Percentiles rank a stretch among this genome's conserved stretches.
Evolutionary conservation across 2,888 invertebrate species (phyloP).

Genomic region (Neoscelio sp.): DNA sequence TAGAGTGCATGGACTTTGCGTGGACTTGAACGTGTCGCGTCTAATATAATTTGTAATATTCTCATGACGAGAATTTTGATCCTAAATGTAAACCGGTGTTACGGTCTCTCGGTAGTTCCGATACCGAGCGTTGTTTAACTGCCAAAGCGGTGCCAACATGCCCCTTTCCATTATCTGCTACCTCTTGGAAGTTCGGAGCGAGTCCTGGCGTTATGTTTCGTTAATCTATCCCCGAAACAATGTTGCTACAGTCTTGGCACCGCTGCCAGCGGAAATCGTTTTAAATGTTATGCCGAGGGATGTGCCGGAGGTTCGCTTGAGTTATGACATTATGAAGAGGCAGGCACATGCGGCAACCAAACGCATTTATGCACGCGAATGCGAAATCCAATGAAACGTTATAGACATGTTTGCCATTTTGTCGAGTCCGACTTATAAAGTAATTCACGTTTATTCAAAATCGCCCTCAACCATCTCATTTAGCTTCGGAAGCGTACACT

Average conservation of each 20-base stretch:
- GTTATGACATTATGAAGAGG: constrained; percentile 82
- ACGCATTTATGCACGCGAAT: constrained; percentile 66
- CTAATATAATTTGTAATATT: constrained; percentile 50
- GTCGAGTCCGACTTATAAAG: constrained; percentile 40
- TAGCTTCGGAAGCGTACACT: no score
- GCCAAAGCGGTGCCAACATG: constrained; percentile 80
- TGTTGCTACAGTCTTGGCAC: constrained; percentile 82
- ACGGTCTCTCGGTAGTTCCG: constrained; percentile 71
- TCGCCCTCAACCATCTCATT: constrained; percentile 14
- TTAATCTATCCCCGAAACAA: constrained; percentile 83
- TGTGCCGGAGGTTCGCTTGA: constrained; percentile 78
- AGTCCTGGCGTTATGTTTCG: constrained; percentile 82
- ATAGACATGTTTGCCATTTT: constrained; percentile 54
- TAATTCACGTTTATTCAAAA: constrained; percentile 48
- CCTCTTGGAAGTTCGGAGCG: constrained; percentile 79
- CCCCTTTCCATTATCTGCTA: constrained; percentile 78
- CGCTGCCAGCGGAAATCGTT: constrained; percentile 83
- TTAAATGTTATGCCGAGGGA: constrained; percentile 83
- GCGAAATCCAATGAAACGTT: constrained; percentile 59
- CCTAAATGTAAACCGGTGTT: constrained; percentile 67
- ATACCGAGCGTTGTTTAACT: constrained; percentile 79
- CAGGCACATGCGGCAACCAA: constrained; percentile 70
- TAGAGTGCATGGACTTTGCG: background rate
- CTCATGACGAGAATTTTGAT: constrained; percentile 61
- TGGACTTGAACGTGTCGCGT: constrained; percentile 3